These are phyloP conservation scores for Enteromius mattozi DNA, from an alignment of 2,797 vertebrate species.

Conservation along the genomic window DNA sequence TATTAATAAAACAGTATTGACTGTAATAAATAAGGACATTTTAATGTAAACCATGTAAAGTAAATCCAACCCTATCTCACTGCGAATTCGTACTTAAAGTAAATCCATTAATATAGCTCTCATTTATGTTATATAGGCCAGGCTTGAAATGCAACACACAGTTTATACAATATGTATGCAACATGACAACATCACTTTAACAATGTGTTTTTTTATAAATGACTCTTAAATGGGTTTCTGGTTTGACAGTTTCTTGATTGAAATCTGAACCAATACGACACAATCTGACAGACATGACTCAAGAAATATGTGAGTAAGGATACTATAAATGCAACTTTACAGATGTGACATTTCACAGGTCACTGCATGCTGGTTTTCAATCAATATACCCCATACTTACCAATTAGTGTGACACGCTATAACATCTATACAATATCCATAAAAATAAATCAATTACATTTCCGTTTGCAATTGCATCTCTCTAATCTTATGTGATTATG, in stretches of 20 bases:
- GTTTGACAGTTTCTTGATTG: not conserved
- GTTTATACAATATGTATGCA: not conserved
- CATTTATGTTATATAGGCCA: not conserved
- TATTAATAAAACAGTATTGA: not conserved
- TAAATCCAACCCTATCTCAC: no score
- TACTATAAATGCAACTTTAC: not conserved
- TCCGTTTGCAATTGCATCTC: not conserved
- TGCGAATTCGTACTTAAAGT: not conserved
- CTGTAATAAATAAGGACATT: not conserved
- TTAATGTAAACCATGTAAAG: not conserved
- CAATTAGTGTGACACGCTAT: not conserved
- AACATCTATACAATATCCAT: not conserved
- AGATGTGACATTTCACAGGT: conserved; percentile 29
- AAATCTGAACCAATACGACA: not conserved
- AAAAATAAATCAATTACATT: not conserved
- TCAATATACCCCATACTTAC: conserved; percentile 12
- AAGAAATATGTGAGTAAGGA: not conserved
- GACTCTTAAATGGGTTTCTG: not conserved
- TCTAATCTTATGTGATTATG: not conserved
- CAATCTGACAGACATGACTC: not conserved
- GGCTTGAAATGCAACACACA: not conserved
- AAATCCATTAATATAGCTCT: not conserved
- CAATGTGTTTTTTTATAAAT: not conserved
- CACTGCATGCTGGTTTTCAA: not conserved
- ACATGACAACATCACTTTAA: not conserved